phyloP scores from a whole-genome alignment of 2,113 vertebrate species.

The Balaeniceps rex region DNA sequence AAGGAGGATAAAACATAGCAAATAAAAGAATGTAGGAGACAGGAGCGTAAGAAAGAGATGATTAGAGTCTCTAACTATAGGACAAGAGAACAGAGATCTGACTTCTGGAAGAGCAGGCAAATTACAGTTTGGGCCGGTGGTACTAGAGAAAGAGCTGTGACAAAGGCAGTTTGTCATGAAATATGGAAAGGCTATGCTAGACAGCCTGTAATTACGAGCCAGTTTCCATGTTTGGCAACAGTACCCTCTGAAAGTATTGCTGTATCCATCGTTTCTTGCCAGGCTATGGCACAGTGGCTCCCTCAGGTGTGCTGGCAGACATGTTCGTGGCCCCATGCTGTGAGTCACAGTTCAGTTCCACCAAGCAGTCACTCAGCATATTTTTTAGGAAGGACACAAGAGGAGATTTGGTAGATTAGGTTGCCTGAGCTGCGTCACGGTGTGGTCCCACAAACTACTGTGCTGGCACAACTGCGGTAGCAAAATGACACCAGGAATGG shows the following conservation, averaged over 20 bases:
- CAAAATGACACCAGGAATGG: background rate
- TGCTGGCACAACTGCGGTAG: background rate
- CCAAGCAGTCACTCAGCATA: background rate
- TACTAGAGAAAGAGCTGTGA: background rate
- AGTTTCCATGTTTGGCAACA: background rate
- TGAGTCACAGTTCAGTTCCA: background rate
- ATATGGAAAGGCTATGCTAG: background rate
- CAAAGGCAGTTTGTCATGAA: background rate
- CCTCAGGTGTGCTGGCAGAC: constrained; percentile 36
- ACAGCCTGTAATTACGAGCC: constrained; percentile 29
- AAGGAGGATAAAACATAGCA: background rate
- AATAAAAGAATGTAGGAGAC: background rate
- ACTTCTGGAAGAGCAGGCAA: background rate
- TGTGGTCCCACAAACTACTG: background rate
- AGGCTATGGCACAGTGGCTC: background rate
- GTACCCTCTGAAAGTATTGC: background rate
- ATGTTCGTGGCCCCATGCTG: fast-evolving
- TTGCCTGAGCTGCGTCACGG: background rate
- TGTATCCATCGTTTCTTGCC: background rate
- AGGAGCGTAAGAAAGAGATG: fast-evolving
- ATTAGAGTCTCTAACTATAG: background rate
- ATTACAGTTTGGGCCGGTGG: background rate
- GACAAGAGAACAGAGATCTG: background rate
- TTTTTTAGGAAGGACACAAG: background rate
- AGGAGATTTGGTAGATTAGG: background rate